Percentiles rank a stretch among this genome's conserved stretches.
phyloP scores from a whole-genome alignment of 2,113 vertebrate genomes.

The Chloropsis cyanopogon region DNA sequence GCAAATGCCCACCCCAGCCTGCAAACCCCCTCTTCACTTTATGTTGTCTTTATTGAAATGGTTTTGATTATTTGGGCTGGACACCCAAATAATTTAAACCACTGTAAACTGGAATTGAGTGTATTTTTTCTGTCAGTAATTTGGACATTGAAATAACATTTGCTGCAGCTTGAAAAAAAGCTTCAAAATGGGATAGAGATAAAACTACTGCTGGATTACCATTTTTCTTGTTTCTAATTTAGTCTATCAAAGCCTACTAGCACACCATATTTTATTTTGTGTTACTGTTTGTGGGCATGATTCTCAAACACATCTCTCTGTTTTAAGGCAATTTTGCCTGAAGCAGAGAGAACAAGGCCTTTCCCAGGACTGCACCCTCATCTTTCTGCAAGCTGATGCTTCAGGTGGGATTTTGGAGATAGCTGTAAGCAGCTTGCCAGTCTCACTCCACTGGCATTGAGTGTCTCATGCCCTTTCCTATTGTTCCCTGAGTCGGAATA shows the following conservation, averaged over 20 bases:
- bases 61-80: constrained; percentile 8
- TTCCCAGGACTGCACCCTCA: background rate
- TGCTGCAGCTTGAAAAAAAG: background rate
- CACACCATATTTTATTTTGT: background rate
- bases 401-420: constrained; percentile 15
- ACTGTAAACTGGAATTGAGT: background rate
- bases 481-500: background rate
- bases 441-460: background rate
- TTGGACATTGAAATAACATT: background rate
- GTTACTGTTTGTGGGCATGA: background rate
- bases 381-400: constrained; percentile 33
- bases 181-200: background rate
- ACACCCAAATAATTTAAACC: background rate
- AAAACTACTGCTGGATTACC: background rate
- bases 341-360: background rate
- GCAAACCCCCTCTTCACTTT: background rate
- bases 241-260: background rate
- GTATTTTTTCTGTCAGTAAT: background rate
- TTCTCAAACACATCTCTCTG: background rate
- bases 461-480: background rate
- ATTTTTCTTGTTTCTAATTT: background rate
- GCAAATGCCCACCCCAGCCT: background rate
- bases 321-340: background rate
- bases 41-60: background rate
- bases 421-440: background rate